A percentile compares a stretch with the other conserved stretches of the same genome.
Conservation (phyloP, 2,797 vertebrate species). For the Stomatorhinus walkeri region DNA sequence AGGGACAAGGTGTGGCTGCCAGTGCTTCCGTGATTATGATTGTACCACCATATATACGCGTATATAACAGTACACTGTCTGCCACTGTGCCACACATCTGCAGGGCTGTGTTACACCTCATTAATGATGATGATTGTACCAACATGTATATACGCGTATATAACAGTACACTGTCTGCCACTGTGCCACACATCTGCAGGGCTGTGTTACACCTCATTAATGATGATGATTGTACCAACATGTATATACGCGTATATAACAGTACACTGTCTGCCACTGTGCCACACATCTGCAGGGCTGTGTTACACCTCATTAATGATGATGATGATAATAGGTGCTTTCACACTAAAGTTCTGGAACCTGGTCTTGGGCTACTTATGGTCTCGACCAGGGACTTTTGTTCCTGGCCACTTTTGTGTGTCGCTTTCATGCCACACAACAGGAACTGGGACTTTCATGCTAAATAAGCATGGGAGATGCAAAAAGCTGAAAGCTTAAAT, state of each 20-base stretch:
- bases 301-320: neutral
- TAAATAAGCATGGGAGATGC: neutral
- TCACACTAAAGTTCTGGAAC: neutral
- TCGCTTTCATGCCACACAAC: neutral
- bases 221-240: neutral
- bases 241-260: neutral
- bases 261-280: neutral
- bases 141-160: neutral
- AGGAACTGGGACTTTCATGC: neutral
- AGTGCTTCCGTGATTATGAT: neutral
- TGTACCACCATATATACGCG: neutral
- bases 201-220: neutral
- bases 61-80: neutral
- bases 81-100: neutral
- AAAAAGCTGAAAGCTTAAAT: neutral
- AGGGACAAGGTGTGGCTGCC: slow-evolving; percentile 78
- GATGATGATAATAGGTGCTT: neutral
- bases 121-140: neutral
- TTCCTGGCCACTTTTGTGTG: neutral
- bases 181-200: neutral
- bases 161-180: neutral
- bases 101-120: neutral
- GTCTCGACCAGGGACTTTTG: neutral
- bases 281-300: neutral
- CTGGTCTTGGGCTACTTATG: neutral